Base-by-base conservation (phyloP, 2,113 vertebrate species). In the Myocastor coypus region DNA sequence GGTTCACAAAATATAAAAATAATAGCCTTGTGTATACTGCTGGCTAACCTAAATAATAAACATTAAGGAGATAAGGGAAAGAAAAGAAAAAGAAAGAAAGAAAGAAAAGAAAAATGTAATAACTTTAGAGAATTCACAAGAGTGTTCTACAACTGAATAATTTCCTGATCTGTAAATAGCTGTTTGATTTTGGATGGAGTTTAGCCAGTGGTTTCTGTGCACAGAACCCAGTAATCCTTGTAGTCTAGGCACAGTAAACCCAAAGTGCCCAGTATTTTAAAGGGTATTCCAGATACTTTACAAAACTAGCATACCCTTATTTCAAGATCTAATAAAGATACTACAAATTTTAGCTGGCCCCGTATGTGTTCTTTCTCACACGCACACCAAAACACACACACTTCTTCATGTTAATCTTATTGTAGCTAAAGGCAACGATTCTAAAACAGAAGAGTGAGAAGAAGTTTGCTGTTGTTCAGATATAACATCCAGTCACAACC, bases 371-470 rank as follows among this genome's bases (percentile, higher is more conserved):
- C 24, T 59, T 24, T 59, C 22, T 63, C 24, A 32, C n/a, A 81
- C 17, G 40, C n/a, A 68, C 5, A 64, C 8, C 28, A 68, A 68
- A 17, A 63, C 68, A 20, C 3, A 17, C 17, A n/a, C 52, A n/a
- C 7, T 30, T n/a, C 16, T 68, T 9, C 32, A 17, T n/a, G 46
- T 40, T 50, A 66, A 2, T 77, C 80, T 89, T 84, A 66, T 16
- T 9, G 0, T 28, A 94, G 26, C 11, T 42, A 89, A 57, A 66
- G 57, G 13, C 17, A 89, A 84, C 75, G 77, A 37, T 94, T 81
- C 30, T 83, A 42, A 89, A 94, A 75, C 7, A 83, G n/a, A 83
- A 89, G 34, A 84, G 32, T 92, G 75, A 59, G 57, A 89, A 68
- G n/a, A 89, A 59, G n/a, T 78, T 68, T 40, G 75, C 61, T 24